These are phyloP conservation scores for Tanytarsus gracilentus DNA, from an alignment of 2,888 invertebrate species.

Conservation along the genomic window DNA sequence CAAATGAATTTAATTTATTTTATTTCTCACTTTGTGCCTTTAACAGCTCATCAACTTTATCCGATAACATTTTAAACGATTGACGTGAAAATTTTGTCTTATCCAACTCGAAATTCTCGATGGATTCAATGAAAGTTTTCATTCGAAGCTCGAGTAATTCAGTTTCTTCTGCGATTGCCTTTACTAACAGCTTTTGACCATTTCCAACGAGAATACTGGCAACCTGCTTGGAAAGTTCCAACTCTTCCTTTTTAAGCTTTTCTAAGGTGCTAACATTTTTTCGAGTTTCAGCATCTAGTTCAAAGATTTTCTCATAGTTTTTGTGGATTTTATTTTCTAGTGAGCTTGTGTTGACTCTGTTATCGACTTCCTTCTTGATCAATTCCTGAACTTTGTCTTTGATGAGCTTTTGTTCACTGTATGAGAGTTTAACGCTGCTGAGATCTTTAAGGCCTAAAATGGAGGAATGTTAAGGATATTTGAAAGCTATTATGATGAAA, in stretches of 20 bases:
- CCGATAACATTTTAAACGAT: background rate
- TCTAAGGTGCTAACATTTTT: background rate
- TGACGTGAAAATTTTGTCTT: background rate
- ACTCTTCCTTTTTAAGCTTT: background rate
- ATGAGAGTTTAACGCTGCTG: background rate
- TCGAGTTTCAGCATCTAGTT: background rate
- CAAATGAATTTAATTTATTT: background rate
- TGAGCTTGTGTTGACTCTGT: background rate
- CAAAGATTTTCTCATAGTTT: background rate
- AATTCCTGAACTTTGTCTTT: conserved; percentile 5
- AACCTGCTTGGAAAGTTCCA: background rate
- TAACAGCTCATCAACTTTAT: background rate
- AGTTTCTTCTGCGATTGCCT: background rate
- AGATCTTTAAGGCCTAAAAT: conserved; percentile 9
- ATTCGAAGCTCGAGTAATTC: background rate
- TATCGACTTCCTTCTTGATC: background rate
- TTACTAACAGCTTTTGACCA: background rate
- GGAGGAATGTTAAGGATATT: too few relatives aligned
- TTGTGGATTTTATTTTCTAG: background rate
- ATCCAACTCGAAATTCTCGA: background rate
- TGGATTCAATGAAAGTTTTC: background rate
- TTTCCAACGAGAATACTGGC: background rate
- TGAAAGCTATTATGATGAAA: too few relatives aligned
- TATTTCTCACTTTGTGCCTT: background rate
- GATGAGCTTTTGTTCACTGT: conserved; percentile 6